Percentiles rank a stretch among this genome's conserved stretches.
phyloP scores from a whole-genome alignment of 2,888 invertebrate species.

The Pollenia amentaria region DNA sequence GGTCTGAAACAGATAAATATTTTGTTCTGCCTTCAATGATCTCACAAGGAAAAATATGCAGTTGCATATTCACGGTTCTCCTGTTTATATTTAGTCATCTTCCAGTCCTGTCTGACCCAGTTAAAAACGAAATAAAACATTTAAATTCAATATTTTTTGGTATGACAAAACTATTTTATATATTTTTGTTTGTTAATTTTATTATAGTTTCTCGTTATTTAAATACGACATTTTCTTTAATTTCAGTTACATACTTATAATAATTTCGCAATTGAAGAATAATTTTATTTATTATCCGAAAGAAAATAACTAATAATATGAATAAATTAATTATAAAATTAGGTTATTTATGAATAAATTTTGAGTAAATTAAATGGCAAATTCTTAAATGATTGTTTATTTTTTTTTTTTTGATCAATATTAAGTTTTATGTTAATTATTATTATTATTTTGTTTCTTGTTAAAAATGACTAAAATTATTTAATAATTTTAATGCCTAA shows the following conservation, averaged over 20 bases:
- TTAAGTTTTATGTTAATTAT: not conserved
- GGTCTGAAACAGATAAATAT: too few relatives aligned
- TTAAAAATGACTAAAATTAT: constrained; percentile 47
- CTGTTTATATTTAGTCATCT: too few relatives aligned
- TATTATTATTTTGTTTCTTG: not conserved
- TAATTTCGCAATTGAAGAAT: constrained; percentile 32
- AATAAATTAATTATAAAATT: constrained; percentile 5
- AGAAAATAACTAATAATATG: constrained; percentile 34
- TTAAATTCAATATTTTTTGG: constrained; percentile 70
- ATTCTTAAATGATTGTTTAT: constrained; percentile 35
- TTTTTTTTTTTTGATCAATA: constrained; percentile 29
- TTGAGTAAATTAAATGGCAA: constrained; percentile 42
- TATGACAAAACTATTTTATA: constrained; percentile 77
- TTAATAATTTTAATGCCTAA: constrained; percentile 66
- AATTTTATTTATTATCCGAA: constrained; percentile 21
- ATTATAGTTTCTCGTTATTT: constrained; percentile 66
- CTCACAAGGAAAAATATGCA: too few relatives aligned
- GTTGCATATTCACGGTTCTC: too few relatives aligned
- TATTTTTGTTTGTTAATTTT: constrained; percentile 70
- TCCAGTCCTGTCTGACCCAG: too few relatives aligned
- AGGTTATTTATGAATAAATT: constrained; percentile 21
- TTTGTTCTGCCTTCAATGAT: too few relatives aligned
- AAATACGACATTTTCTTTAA: constrained; percentile 45
- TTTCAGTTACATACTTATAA: not conserved
- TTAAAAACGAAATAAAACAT: constrained; percentile 52